phyloP scores from a whole-genome alignment of 2,888 invertebrate genomes.

The Ommatoiulus sabulosus region DNA sequence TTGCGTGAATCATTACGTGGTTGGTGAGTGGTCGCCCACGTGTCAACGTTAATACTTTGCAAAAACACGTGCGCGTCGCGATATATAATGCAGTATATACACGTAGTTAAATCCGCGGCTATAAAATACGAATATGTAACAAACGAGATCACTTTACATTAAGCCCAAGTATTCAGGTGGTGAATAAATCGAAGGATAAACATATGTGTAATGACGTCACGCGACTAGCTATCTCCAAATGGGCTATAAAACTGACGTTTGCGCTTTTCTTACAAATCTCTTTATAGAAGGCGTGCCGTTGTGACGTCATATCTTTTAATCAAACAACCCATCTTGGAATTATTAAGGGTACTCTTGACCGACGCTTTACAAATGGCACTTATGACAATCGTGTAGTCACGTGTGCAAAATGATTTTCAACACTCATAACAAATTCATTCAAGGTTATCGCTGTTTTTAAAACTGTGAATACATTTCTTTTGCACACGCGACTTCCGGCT shows the following conservation, averaged over 20 bases:
- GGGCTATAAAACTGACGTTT: not conserved
- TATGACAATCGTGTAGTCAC: too few species aligned
- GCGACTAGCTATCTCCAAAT: not conserved
- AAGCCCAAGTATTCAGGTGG: not conserved
- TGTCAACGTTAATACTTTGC: not conserved
- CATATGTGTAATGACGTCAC: not conserved
- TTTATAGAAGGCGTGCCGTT: too few species aligned
- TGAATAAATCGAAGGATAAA: not conserved
- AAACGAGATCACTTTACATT: not conserved
- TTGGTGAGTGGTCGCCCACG: conserved; percentile 20
- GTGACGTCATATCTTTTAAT: too few species aligned
- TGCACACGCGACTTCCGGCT: too few species aligned
- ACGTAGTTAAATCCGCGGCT: not conserved
- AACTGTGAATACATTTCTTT: too few species aligned
- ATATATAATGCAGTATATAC: not conserved
- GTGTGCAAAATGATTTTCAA: too few species aligned
- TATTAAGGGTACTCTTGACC: too few species aligned
- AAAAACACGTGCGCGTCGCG: not conserved
- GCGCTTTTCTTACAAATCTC: not conserved
- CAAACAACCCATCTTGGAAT: too few species aligned
- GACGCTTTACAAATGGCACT: too few species aligned
- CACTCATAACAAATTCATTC: too few species aligned
- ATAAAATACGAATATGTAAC: not conserved
- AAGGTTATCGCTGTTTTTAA: too few species aligned
- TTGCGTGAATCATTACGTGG: not conserved